phyloP scores from a whole-genome alignment of 2,888 invertebrate species.

The Pachydiplax longipennis region DNA sequence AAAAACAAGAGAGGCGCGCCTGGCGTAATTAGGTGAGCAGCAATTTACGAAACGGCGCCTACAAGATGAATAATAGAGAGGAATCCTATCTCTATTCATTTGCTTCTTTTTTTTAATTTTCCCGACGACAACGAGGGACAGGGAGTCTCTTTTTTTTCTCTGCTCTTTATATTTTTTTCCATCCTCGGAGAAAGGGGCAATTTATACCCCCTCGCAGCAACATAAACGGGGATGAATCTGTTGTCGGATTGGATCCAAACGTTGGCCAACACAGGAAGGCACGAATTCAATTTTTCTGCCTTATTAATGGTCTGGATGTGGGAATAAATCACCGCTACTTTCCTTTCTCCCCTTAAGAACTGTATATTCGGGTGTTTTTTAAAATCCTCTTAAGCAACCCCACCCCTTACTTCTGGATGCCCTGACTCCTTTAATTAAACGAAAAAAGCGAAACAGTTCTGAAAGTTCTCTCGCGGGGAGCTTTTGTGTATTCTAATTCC shows the following conservation, averaged over 20 bases:
- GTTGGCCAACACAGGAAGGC: neutral
- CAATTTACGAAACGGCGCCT: neutral
- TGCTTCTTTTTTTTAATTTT: neutral
- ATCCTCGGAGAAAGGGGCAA: neutral
- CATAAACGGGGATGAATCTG: neutral
- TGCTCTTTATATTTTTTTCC: neutral
- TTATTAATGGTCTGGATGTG: constrained; percentile 3
- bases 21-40: neutral
- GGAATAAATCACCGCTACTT: constrained; percentile 4
- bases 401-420: neutral
- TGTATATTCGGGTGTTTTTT: constrained; percentile 5
- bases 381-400: constrained; percentile 6
- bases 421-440: neutral
- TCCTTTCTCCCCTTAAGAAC: neutral
- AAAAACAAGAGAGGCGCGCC: neutral
- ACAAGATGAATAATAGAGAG: neutral
- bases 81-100: neutral
- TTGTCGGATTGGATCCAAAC: neutral
- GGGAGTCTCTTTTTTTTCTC: neutral
- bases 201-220: neutral
- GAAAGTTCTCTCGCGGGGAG: constrained; percentile 8
- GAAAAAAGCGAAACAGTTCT: constrained; percentile 9
- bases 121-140: neutral
- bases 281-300: neutral
- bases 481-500: constrained; percentile 36